phyloP scores from a whole-genome alignment of 2,113 vertebrate genomes.

The Poeciliopsis prolifica region DNA sequence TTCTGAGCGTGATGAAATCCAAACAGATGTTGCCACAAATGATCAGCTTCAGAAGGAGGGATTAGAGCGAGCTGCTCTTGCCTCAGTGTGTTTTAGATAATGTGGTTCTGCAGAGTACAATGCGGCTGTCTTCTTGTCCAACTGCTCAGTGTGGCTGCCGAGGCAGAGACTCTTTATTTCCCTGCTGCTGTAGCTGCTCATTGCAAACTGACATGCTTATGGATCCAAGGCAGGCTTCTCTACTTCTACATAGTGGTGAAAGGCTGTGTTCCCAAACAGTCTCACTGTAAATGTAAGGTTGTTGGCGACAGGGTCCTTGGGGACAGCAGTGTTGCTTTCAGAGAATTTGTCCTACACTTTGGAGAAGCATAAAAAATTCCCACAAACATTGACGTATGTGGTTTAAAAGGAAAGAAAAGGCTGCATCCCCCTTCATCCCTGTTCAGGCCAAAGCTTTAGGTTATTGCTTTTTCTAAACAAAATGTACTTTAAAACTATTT shows the following conservation, averaged over 20 bases:
- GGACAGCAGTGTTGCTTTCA: conserved; percentile 20
- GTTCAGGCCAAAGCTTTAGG: not conserved
- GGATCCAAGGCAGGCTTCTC: conserved; percentile 43
- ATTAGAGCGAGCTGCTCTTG: conserved; percentile 28
- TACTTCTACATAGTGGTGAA: conserved; percentile 43
- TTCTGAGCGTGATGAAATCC: conserved; percentile 48
- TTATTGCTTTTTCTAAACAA: not conserved
- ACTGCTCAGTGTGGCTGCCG: conserved; percentile 16
- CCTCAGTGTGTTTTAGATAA: conserved; percentile 33
- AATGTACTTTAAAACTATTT: not conserved
- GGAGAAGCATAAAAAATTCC: not conserved
- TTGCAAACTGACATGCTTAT: conserved; percentile 58
- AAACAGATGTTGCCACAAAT: conserved; percentile 55
- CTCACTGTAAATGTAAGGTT: conserved; percentile 35
- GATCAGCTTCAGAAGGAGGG: conserved; percentile 35
- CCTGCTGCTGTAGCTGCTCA: conserved; percentile 39
- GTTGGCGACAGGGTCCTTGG: conserved; percentile 42
- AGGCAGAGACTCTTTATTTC: conserved; percentile 48
- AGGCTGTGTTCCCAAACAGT: conserved; percentile 41
- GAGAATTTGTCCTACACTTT: conserved; percentile 1
- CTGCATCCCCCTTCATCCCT: not conserved
- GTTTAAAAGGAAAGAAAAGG: not conserved
- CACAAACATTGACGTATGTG: not conserved
- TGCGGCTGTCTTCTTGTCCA: not conserved
- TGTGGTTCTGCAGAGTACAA: conserved; percentile 12